Base-by-base conservation (phyloP, 1,140 invertebrate species). In the Drosophila rhopaloa region DNA sequence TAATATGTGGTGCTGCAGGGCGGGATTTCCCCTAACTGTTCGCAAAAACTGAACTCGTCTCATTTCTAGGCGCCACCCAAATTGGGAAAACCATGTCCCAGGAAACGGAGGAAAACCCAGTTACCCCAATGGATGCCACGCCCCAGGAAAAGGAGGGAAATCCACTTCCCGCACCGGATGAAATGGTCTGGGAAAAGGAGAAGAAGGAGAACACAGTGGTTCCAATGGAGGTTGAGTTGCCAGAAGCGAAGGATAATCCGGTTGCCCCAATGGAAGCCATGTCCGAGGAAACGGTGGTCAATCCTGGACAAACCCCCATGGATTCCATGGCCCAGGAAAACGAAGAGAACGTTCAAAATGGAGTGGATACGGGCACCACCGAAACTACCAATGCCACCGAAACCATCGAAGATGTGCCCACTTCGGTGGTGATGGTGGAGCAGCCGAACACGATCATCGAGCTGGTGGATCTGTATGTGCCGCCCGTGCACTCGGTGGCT, bases 401-500 rank as follows among this genome's bases (percentile, higher is more conserved):
- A 32, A 32, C 29, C 29, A 32, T 32, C 27, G 1, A 16, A 9
- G 10, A 3, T 8, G 10, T 24, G n/a, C 1, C 24, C 16, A 24
- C 11, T 1, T 14, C 53, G n/a, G 10, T 47, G 19, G 9, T 32
- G 13, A 14, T 43, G 19, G 16, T 61, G 8, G 38, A 44, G 16
- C 27, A 41, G 14, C 63, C 67, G 5, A 46, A 50, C 8, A 70
- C 67, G 0, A 57, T 68, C 19, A 71, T 71, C 13, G 63, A 71
- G 19, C 29, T 71, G 63, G 51, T 71, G 4, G 63, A 71, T 5
- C 51, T 57, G 4, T 71, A 70, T 37, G 67, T 71, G n/a, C 63
- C 67, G 3, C 65, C 59, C 3, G 37, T 13, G 5, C 29, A 32
- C 0, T 5, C 44, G 3, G 2, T n/a, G n/a, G 51, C 1, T 0